Evolutionary conservation across 2,113 vertebrate genomes (phyloP), one percentile per base, ranked within the genome.

Genomic region (Nothobranchius furzeri): DNA sequence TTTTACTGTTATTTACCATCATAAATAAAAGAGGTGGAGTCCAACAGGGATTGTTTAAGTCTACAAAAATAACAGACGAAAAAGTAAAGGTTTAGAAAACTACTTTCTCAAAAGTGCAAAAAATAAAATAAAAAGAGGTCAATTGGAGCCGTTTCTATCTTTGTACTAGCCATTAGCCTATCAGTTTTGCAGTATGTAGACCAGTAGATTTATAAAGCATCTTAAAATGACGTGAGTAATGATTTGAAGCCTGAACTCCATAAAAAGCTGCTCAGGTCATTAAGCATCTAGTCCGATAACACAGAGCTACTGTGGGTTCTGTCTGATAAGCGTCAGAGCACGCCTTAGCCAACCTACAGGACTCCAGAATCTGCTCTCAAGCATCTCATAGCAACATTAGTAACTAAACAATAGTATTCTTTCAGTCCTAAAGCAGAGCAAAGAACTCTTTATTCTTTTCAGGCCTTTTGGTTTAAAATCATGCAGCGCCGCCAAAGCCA

Each of bases 241-340:
- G 51, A 30, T 53, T 49, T 52, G 0, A 67, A 50, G 58, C 25
- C 9, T 12, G n/a, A 37, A 60, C 35, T 70, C 78, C 55, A 52
- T n/a, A 49, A 9, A 57, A 10, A 10, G 54, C 40, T 75, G 45
- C 48, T 59, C 84, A 90, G 84, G 82, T 85, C 78, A 84, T 78
- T 77, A 81, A 66, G 64, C 50, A 76, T 61, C 71, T 70, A 56
- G 70, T 37, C 48, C 52, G 86, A 90, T 88, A 8, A 40, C 9
- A 80, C 15, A 2, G 12, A 25, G 64, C 84, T 78, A 79, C 88
- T 76, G 73, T 83, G 77, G 45, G 73, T 50, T 37, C 47, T 48
- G 20, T 69, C 50, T 79, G 81, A 89, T 87, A 88, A 87, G 76
- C 15, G 8, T 52, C 30, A 49, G 61, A 79, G 55, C 50, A 37